These are phyloP conservation scores for Oscheius onirici DNA, from an alignment of 2,888 invertebrate genomes.

Conservation along the genomic window DNA sequence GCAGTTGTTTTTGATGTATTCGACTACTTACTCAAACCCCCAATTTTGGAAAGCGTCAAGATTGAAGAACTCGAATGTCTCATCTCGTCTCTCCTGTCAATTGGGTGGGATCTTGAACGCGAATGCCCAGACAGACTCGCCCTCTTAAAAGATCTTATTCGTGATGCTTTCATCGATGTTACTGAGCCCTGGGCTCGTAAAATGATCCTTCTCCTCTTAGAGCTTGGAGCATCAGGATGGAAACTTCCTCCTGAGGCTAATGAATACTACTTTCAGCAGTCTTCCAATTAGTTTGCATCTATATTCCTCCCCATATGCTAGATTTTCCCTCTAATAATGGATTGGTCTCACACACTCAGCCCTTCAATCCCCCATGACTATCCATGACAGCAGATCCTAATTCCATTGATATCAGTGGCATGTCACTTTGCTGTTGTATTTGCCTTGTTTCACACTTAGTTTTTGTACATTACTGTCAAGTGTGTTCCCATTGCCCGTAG, in stretches of 20 bases:
- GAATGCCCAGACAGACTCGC: slow-evolving; percentile 67
- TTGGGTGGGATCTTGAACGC: slow-evolving; percentile 70
- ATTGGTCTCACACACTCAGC: slow-evolving; percentile 29
- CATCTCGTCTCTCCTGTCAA: slow-evolving; percentile 63
- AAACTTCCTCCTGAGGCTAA: slow-evolving; percentile 68
- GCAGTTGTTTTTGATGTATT: slow-evolving; percentile 68
- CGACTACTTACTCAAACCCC: slow-evolving; percentile 64
- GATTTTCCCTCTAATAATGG: slow-evolving; percentile 14
- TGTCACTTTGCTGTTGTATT: slow-evolving; percentile 27
- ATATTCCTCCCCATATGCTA: slow-evolving; percentile 9
- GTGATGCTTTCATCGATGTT: slow-evolving; percentile 69
- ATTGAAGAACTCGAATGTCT: slow-evolving; percentile 71
- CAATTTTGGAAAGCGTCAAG: slow-evolving; percentile 66
- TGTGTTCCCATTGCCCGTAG: neutral
- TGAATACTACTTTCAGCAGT: slow-evolving; percentile 69
- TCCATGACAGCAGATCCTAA: slow-evolving; percentile 16
- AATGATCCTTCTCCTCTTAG: slow-evolving; percentile 70
- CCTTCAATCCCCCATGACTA: slow-evolving; percentile 22
- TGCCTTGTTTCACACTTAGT: slow-evolving; percentile 10
- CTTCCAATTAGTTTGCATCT: slow-evolving; percentile 22
- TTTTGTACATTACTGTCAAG: slow-evolving; percentile 20
- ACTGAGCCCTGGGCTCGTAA: slow-evolving; percentile 71
- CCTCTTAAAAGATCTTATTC: slow-evolving; percentile 63
- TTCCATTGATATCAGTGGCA: slow-evolving; percentile 18
- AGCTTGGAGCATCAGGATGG: slow-evolving; percentile 69